Evolutionary conservation across 92 coral and sea anemone genomes (phyloP), one percentile per base, ranked within the genome.

Genomic region (Epizoanthus ramosus): DNA sequence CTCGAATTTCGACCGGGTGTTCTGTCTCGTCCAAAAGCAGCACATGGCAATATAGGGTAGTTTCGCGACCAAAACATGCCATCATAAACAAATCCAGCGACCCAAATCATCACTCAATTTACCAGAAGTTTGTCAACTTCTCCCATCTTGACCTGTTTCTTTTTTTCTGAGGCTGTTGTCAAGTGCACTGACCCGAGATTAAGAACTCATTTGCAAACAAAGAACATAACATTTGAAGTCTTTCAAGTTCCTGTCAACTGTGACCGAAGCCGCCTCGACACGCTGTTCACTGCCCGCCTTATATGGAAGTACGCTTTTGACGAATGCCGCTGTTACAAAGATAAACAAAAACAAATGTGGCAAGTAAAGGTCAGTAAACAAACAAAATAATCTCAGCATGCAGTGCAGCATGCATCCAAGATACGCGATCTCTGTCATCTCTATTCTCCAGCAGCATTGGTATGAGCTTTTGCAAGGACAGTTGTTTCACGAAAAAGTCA

Each of bases 81-180:
- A 77, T 77, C 35, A 15, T 61, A 77, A 22, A 61, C 71, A 7
- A 22, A 18, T 10, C 43, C 82, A 41, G 52, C 39, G 60, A 3
- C 45, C 71, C 21, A 77, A 77, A 21, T 41, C 56, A 39, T 77
- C 58, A 43, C 82, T 77, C 53, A 77, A 39, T 77, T 39, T 57
- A 61, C 63, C 21, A 59, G 57, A 60, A 41, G 71, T 77, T 77
- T 77, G 63, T 77, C 82, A 50, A 43, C 71, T 66, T 61, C 56
- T 63, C 82, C 47, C 82, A 77, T 77, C 82, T 77, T 77, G 82
- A 77, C 82, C 82, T 77, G 22, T 6, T 61, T 77, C 82, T 77
- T 63, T 77, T 69, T 77, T 77, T 43, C 82, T 43, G 43, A 77
- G 70, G 70, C 82, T 61, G 82, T 77, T 77, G 82, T 77, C 82